Conservation (phyloP, 2,888 invertebrate genomes). For the Drosophila robusta region DNA sequence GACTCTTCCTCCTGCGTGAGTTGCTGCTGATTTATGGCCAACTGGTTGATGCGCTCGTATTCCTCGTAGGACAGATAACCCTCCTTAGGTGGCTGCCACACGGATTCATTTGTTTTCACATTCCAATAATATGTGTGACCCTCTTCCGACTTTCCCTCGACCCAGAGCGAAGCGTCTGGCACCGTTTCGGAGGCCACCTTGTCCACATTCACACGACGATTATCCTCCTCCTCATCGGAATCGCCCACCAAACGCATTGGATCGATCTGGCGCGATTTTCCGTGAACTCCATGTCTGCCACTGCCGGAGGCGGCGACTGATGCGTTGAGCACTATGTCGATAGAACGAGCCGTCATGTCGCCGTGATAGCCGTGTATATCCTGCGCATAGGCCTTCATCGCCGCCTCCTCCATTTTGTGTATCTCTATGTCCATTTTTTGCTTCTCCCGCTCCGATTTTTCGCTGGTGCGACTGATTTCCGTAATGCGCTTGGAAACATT, state of each 20-base stretch:
- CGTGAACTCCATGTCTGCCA: constrained; percentile 85
- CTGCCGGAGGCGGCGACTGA: constrained; percentile 87
- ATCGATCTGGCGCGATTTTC: constrained; percentile 77
- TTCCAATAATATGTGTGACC: constrained; percentile 95
- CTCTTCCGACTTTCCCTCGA: constrained; percentile 90
- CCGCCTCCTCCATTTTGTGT: constrained; percentile 95
- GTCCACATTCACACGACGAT: constrained; percentile 67
- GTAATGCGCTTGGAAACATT: constrained; percentile 95
- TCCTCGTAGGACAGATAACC: constrained; percentile 89
- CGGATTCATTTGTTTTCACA: constrained; percentile 91
- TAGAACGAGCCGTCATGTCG: constrained; percentile 83
- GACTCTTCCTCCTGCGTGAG: constrained; percentile 85
- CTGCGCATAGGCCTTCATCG: constrained; percentile 93
- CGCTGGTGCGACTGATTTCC: constrained; percentile 93
- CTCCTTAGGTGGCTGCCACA: constrained; percentile 91
- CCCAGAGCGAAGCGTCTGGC: constrained; percentile 88
- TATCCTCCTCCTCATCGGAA: constrained; percentile 82
- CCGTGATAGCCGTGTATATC: constrained; percentile 87
- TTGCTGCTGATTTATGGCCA: constrained; percentile 86
- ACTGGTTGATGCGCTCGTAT: constrained; percentile 87
- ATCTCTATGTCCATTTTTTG: constrained; percentile 92
- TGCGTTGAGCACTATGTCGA: constrained; percentile 76
- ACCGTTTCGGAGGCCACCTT: constrained; percentile 77
- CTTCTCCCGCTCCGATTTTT: constrained; percentile 91
- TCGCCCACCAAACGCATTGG: constrained; percentile 83